Conservation (phyloP, 2,888 invertebrate genomes). For the Psococerastis gibbosa region DNA sequence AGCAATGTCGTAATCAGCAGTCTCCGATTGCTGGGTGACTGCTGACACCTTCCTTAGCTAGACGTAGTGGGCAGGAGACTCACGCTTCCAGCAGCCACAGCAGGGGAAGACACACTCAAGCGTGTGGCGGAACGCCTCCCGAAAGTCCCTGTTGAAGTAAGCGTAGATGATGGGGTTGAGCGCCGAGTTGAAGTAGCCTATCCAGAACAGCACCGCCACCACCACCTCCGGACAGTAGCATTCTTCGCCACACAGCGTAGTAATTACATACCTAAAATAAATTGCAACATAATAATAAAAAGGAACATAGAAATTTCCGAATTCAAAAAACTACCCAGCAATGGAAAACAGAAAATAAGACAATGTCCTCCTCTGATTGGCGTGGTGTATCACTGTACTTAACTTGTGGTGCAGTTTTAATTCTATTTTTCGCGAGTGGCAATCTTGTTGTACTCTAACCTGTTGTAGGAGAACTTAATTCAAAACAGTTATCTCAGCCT, state of each 20-base stretch:
- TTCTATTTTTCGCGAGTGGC: no score
- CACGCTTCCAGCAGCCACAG: slow-evolving; percentile 42
- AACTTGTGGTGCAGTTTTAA: no score
- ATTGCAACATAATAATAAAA: slow-evolving; percentile 18
- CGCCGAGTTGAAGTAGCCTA: slow-evolving; percentile 92
- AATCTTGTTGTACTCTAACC: no score
- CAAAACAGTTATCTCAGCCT: no score
- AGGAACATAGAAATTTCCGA: slow-evolving; percentile 11
- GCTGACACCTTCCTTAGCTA: slow-evolving; percentile 14
- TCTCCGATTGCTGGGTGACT: slow-evolving; percentile 8
- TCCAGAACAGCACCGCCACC: slow-evolving; percentile 65
- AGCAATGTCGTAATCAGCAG: slow-evolving; percentile 8
- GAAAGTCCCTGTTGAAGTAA: slow-evolving; percentile 90
- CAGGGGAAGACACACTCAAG: slow-evolving; percentile 70
- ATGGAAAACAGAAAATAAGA: background rate
- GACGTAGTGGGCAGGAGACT: slow-evolving; percentile 20
- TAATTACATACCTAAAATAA: slow-evolving; percentile 57
- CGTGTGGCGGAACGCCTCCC: slow-evolving; percentile 88
- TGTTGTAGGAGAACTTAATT: no score
- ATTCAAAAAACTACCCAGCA: background rate
- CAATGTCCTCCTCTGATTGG: no score
- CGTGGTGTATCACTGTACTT: no score
- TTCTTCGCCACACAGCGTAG: slow-evolving; percentile 58
- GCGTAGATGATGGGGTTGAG: slow-evolving; percentile 91
- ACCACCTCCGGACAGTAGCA: slow-evolving; percentile 47